A percentile compares a stretch with the other conserved stretches of the same genome.
These are phyloP conservation scores for Achlya flavicornis DNA, from an alignment of 2,888 invertebrate genomes.

Conservation along the genomic window DNA sequence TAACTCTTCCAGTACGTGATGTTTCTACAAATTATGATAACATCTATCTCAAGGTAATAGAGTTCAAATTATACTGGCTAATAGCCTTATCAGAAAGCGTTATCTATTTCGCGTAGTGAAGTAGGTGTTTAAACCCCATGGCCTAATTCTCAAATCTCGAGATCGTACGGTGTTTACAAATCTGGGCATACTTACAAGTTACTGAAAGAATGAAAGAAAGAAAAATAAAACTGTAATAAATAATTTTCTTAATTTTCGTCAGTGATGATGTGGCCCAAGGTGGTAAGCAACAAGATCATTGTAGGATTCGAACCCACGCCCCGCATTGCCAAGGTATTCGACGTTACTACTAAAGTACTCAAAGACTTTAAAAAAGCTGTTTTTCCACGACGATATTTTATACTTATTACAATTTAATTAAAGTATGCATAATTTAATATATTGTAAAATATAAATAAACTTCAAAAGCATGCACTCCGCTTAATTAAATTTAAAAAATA, in stretches of 20 bases:
- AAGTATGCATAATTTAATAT: background rate
- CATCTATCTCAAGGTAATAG: constrained; percentile 5
- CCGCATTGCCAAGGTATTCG: too few relatives aligned
- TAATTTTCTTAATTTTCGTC: too few relatives aligned
- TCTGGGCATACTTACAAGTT: too few relatives aligned
- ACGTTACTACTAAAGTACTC: too few relatives aligned
- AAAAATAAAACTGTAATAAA: too few relatives aligned
- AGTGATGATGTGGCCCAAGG: too few relatives aligned
- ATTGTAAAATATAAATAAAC: constrained; percentile 31
- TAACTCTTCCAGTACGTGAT: constrained; percentile 30
- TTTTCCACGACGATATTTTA: too few relatives aligned
- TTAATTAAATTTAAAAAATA: constrained; percentile 25
- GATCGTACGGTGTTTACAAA: background rate
- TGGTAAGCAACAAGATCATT: too few relatives aligned
- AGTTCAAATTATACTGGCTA: background rate
- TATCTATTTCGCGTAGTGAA: background rate
- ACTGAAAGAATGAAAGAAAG: too few relatives aligned
- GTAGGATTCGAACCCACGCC: too few relatives aligned
- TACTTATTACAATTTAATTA: background rate
- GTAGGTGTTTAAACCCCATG: constrained; percentile 13
- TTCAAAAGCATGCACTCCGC: constrained; percentile 21
- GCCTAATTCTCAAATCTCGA: constrained; percentile 19
- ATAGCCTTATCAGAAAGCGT: background rate
- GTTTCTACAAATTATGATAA: constrained; percentile 29
- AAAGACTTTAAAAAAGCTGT: too few relatives aligned